These are phyloP conservation scores for Aspiorhynchus laticeps DNA, from an alignment of 2,113 vertebrate genomes.

Conservation along the genomic window DNA sequence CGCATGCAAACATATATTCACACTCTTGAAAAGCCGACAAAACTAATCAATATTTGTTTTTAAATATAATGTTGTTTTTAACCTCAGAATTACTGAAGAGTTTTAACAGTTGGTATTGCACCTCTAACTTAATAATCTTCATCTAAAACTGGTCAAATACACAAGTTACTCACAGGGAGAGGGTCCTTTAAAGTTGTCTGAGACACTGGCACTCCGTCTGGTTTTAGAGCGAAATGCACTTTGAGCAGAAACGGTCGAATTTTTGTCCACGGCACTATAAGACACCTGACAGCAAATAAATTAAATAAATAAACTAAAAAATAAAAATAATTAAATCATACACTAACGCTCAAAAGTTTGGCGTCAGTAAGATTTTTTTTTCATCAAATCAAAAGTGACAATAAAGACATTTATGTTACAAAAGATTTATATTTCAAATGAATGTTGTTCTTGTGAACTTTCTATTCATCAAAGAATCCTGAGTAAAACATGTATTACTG, in stretches of 20 bases:
- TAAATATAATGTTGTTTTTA: not conserved
- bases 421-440: too few species aligned
- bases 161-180: slow-evolving; percentile 67
- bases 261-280: slow-evolving; percentile 61
- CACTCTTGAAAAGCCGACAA: not conserved
- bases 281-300: slow-evolving; percentile 71
- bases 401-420: too few species aligned
- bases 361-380: not conserved
- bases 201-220: slow-evolving; percentile 47
- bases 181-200: slow-evolving; percentile 50
- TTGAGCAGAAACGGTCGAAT: slow-evolving; percentile 61
- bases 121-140: not conserved
- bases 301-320: too few species aligned
- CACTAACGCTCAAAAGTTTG: not conserved
- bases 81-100: not conserved
- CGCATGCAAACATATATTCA: not conserved
- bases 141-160: not conserved
- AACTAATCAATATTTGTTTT: not conserved
- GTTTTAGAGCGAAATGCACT: slow-evolving; percentile 77
- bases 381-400: too few species aligned
- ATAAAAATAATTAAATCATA: not conserved
- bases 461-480: too few species aligned
- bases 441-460: too few species aligned
- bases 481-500: too few species aligned
- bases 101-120: not conserved